Evolutionary conservation across 2,797 vertebrate species (phyloP).

Genomic region (Valencia hispanica): DNA sequence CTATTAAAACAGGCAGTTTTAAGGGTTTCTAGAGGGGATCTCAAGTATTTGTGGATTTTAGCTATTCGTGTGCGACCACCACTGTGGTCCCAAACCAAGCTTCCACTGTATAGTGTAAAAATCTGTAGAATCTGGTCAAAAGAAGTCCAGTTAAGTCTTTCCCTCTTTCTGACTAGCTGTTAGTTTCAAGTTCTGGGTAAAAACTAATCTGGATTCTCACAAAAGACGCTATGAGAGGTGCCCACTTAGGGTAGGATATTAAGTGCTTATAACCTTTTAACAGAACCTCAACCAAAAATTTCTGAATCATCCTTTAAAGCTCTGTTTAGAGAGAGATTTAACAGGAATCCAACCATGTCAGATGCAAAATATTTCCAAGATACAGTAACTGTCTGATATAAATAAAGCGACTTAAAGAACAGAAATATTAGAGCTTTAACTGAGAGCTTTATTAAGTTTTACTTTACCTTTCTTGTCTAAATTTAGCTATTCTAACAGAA

Average conservation of each 20-base stretch:
- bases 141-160: no score
- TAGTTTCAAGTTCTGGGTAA: no score
- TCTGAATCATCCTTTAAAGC: not conserved
- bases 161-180: no score
- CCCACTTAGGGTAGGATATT: not conserved
- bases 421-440: not conserved
- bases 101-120: no score
- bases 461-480: not conserved
- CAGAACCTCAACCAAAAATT: not conserved
- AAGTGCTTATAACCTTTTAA: not conserved
- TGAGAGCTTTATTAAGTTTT: not conserved
- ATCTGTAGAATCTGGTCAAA: no score
- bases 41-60: no score
- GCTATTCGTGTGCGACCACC: no score
- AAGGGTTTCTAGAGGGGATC: no score
- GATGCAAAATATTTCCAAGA: not conserved
- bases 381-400: not conserved
- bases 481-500: not conserved
- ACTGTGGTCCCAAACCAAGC: no score
- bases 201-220: not conserved
- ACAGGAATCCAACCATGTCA: not conserved
- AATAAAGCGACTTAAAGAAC: not conserved
- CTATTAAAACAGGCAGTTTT: no score
- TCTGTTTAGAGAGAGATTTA: no score
- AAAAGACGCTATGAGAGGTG: not conserved